phyloP scores from a whole-genome alignment of 1,140 invertebrate species.

The Temnothorax nylanderi region DNA sequence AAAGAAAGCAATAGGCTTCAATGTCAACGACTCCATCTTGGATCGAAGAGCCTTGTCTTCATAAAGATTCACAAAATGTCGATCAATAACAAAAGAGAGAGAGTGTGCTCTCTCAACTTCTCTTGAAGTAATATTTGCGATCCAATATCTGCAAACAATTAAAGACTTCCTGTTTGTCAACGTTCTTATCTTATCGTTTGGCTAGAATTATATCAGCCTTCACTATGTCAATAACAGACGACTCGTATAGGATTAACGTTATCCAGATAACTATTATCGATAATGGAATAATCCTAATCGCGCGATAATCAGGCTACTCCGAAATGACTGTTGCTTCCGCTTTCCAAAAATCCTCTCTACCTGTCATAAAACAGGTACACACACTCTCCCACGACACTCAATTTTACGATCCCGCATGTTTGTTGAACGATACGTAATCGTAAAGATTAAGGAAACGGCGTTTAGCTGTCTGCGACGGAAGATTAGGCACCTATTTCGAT shows the following conservation, averaged over 20 bases:
- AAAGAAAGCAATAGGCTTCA: neutral
- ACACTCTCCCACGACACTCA: too few relatives aligned
- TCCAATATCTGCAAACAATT: neutral
- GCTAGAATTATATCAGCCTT: neutral
- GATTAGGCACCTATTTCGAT: too few relatives aligned
- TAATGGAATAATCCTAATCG: neutral
- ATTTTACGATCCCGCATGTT: too few relatives aligned
- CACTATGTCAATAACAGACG: neutral
- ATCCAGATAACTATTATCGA: neutral
- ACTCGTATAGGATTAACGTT: neutral
- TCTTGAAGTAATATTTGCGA: neutral
- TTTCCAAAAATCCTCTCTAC: neutral
- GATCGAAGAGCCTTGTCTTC: neutral
- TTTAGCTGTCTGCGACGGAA: neutral
- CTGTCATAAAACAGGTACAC: too few relatives aligned
- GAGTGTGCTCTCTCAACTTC: neutral
- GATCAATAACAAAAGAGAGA: neutral
- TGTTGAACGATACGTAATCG: too few relatives aligned
- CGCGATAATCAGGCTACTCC: neutral
- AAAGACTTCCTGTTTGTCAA: constrained; percentile 32
- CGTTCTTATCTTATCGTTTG: constrained; percentile 24
- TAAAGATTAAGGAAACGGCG: neutral
- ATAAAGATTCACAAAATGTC: neutral
- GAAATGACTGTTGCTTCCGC: neutral
- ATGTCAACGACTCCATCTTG: neutral